These are phyloP conservation scores for Nymphalis io DNA, from an alignment of 1,140 invertebrate species.

Conservation along the genomic window DNA sequence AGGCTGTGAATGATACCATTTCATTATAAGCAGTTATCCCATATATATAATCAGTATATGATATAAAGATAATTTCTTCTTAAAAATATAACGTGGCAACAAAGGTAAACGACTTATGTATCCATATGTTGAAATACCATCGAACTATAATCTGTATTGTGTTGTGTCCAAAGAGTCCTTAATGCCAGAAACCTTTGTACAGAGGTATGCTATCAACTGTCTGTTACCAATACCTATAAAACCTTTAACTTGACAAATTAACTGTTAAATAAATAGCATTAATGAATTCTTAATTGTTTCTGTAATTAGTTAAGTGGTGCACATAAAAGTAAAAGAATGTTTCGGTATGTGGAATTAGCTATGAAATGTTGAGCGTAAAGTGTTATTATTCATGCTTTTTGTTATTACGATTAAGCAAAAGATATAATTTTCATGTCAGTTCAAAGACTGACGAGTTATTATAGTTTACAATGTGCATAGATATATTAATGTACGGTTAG, in stretches of 20 bases:
- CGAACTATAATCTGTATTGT: no score
- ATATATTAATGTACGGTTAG: neutral
- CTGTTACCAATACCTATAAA: neutral
- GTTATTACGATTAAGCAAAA: neutral
- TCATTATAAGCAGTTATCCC: no score
- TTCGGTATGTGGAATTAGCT: neutral
- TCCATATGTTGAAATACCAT: no score
- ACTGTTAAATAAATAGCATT: neutral
- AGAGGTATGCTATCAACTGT: neutral
- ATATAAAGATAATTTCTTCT: no score
- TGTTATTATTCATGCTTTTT: conserved; percentile 4
- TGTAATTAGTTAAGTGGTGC: neutral
- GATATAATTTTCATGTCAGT: conserved; percentile 1
- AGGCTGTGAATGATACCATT: no score
- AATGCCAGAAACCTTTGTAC: neutral
- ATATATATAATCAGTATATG: no score
- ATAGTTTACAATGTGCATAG: neutral
- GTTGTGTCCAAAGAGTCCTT: neutral
- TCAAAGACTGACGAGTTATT: neutral
- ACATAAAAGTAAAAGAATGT: conserved; percentile 4
- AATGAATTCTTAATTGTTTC: neutral
- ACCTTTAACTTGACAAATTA: neutral
- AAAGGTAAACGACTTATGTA: no score
- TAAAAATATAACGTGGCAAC: no score
- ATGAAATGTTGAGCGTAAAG: conserved; percentile 1